Percentiles rank a stretch among this genome's conserved stretches.
Evolutionary conservation across 2,888 invertebrate species (phyloP).

Genomic region (Isoperla grammatica): DNA sequence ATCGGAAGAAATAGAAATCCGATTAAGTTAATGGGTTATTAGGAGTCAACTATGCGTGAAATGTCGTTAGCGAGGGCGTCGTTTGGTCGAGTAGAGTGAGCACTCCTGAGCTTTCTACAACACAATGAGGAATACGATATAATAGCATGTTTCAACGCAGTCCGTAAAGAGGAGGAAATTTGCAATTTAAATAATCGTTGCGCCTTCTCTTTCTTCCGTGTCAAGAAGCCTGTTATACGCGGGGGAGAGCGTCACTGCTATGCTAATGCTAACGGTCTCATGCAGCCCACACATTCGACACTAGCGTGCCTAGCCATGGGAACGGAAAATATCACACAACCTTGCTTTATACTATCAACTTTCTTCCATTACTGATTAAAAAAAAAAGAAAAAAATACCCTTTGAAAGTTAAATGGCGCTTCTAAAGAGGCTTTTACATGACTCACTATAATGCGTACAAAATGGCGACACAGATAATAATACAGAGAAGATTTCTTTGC

Average conservation of each 20-base stretch:
- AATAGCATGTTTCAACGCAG: constrained; percentile 10
- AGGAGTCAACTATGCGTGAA: constrained; percentile 14
- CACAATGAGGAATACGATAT: constrained; percentile 9
- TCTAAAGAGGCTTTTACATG: neutral
- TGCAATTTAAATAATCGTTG: constrained; percentile 18
- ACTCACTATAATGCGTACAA: too few relatives aligned
- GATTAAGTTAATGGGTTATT: constrained; percentile 14
- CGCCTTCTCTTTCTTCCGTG: constrained; percentile 16
- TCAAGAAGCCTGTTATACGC: constrained; percentile 9
- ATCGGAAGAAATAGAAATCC: constrained; percentile 14
- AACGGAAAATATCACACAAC: constrained; percentile 7
- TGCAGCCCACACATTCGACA: neutral
- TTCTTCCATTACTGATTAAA: constrained; percentile 5
- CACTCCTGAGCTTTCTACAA: neutral
- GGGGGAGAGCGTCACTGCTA: neutral
- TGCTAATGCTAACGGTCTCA: constrained; percentile 8
- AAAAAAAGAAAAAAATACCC: constrained; percentile 15
- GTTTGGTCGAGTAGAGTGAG: neutral
- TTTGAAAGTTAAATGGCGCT: constrained; percentile 11
- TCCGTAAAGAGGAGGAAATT: constrained; percentile 18
- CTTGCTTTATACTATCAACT: constrained; percentile 5
- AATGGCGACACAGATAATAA: too few relatives aligned
- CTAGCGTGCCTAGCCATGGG: neutral
- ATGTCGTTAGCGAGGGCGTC: neutral
- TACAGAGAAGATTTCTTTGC: too few relatives aligned